Conservation (phyloP, 2,113 vertebrate species). For the Manacus vitellinus region DNA sequence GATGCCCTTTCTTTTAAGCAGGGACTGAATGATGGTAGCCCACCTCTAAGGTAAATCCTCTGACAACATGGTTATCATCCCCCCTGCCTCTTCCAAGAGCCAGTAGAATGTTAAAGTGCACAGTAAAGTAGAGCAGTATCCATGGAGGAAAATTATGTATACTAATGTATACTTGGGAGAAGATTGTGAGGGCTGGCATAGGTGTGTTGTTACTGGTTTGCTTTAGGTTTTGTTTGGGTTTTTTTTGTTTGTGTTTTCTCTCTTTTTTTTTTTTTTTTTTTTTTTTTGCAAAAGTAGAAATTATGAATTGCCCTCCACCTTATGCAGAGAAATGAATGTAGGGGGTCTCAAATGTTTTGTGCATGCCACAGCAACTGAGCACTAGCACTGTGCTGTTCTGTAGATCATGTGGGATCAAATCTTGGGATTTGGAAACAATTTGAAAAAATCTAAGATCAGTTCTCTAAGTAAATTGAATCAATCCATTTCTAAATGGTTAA, state of each 20-base stretch:
- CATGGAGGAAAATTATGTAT: background rate
- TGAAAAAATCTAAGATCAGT: background rate
- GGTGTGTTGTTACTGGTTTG: background rate
- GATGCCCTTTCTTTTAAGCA: background rate
- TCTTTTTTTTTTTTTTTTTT: background rate
- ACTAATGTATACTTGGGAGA: fast-evolving
- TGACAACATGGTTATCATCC: fast-evolving
- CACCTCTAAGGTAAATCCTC: background rate
- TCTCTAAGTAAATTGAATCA: background rate
- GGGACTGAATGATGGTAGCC: background rate
- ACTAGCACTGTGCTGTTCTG: background rate
- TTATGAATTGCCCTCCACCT: background rate
- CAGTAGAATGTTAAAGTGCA: background rate
- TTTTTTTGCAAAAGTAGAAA: background rate
- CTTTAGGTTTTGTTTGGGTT: background rate
- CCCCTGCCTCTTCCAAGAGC: background rate
- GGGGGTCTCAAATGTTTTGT: fast-evolving
- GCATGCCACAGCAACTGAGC: background rate
- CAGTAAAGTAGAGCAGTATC: background rate
- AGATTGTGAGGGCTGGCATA: background rate
- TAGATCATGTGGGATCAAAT: background rate
- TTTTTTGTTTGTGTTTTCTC: background rate
- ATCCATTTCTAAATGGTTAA: background rate
- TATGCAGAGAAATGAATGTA: background rate
- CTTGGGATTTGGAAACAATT: background rate